A percentile compares a stretch with the other conserved stretches of the same genome.
These are phyloP conservation scores for Pterocles orientalis DNA, from an alignment of 2,113 vertebrate species.

Conservation along the genomic window DNA sequence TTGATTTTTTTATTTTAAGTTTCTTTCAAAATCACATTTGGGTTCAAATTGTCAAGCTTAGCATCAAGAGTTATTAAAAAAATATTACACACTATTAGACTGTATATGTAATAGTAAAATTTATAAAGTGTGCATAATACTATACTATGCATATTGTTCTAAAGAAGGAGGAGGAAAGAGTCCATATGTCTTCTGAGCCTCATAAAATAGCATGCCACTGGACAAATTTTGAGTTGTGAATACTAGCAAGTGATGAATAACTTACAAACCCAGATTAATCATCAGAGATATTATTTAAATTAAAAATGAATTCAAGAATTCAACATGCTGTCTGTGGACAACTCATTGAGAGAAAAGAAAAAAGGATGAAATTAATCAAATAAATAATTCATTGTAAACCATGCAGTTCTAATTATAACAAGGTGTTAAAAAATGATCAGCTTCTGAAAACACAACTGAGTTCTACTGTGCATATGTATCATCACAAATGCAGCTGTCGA, in stretches of 20 bases:
- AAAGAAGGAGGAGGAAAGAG: not conserved
- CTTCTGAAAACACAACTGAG: not conserved
- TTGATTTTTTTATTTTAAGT: not conserved
- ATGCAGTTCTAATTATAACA: slow-evolving; percentile 45
- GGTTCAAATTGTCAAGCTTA: not conserved
- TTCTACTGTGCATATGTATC: not conserved
- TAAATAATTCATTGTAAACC: slow-evolving; percentile 59
- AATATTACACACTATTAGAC: not conserved
- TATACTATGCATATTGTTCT: not conserved
- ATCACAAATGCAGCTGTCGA: not conserved
- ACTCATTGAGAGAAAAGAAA: slow-evolving; percentile 20
- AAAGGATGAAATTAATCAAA: slow-evolving; percentile 53
- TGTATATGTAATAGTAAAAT: not conserved
- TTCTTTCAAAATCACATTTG: not conserved
- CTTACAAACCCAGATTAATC: not conserved
- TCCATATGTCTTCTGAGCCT: not conserved
- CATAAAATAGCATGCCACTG: not conserved
- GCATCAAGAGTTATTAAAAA: too few species aligned
- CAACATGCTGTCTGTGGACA: not conserved
- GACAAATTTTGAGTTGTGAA: not conserved
- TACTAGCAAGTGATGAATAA: slow-evolving; percentile 18
- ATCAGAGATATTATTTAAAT: slow-evolving; percentile 34
- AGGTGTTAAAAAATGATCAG: slow-evolving; percentile 46
- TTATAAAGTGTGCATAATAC: not conserved
- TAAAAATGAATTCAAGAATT: slow-evolving; percentile 47